Conservation (phyloP, 2,888 invertebrate species). For the Cotesia congregata region DNA sequence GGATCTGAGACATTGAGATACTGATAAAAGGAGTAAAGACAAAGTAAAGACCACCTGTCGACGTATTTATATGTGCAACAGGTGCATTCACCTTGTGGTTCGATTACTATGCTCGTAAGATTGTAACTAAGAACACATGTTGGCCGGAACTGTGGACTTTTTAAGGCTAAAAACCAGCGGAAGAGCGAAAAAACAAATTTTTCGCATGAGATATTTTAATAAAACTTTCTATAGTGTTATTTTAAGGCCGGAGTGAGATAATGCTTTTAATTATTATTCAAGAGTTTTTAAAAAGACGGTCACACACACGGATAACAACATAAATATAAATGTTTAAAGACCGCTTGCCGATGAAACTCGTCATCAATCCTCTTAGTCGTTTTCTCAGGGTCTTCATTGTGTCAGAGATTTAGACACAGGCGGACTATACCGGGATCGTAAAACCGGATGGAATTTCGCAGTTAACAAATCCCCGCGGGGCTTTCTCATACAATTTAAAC, state of each 20-base stretch:
- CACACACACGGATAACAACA: not conserved
- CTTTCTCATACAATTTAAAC: conserved; percentile 6
- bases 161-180: conserved; percentile 5
- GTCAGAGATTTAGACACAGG: conserved; percentile 10
- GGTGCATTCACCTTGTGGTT: conserved; percentile 35
- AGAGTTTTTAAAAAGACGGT: not conserved
- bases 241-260: not conserved
- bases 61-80: conserved; percentile 15
- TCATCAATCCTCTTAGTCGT: conserved; percentile 6
- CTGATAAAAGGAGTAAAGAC: conserved; percentile 3
- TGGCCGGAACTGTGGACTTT: conserved; percentile 41
- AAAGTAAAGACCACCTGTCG: conserved; percentile 19
- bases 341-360: conserved; percentile 12
- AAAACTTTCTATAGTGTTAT: conserved; percentile 7
- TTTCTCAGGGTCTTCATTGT: conserved; percentile 20
- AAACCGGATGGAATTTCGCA: conserved; percentile 31
- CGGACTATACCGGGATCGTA: conserved; percentile 5
- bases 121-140: conserved; percentile 36
- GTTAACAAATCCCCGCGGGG: conserved; percentile 16
- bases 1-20: not conserved
- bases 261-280: no score
- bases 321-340: not conserved
- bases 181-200: conserved; percentile 5
- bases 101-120: conserved; percentile 27
- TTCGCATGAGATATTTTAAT: conserved; percentile 8